Conservation (phyloP, 2,113 vertebrate genomes). For the Alexandromys fortis region DNA sequence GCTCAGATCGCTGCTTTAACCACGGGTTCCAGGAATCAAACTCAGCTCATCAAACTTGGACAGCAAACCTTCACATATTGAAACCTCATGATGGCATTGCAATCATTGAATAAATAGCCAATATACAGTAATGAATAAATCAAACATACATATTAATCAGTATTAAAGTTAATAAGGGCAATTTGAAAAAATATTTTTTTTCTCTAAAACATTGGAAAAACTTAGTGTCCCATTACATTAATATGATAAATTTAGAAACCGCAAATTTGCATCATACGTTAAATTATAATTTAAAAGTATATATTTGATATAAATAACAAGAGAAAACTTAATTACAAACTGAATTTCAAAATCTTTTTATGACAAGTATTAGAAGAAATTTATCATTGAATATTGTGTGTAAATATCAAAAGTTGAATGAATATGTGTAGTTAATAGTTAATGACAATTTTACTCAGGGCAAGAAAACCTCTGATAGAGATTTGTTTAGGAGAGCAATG, state of each 20-base stretch:
- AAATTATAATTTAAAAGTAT: neutral
- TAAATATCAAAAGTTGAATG: neutral
- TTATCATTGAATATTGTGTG: neutral
- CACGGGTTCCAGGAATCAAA: neutral
- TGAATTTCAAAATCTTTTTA: neutral
- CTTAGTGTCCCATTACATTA: too few species aligned
- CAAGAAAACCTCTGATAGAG: too few species aligned
- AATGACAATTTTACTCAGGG: neutral
- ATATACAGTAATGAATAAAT: neutral
- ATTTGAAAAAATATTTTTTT: too few species aligned
- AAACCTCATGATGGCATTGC: too few species aligned
- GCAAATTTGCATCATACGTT: neutral
- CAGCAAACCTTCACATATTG: too few species aligned
- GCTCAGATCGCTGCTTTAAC: neutral
- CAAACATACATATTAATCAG: neutral
- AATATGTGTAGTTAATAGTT: neutral
- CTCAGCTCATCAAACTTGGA: too few species aligned
- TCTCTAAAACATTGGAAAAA: too few species aligned
- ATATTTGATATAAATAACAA: neutral
- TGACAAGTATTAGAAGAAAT: neutral
- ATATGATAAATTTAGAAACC: too few species aligned
- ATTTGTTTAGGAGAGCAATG: neutral
- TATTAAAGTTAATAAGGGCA: neutral
- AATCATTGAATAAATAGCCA: neutral
- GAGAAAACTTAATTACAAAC: neutral